Evolutionary conservation across 2,888 invertebrate species (phyloP).

Genomic region (Geotrupes spiniger): DNA sequence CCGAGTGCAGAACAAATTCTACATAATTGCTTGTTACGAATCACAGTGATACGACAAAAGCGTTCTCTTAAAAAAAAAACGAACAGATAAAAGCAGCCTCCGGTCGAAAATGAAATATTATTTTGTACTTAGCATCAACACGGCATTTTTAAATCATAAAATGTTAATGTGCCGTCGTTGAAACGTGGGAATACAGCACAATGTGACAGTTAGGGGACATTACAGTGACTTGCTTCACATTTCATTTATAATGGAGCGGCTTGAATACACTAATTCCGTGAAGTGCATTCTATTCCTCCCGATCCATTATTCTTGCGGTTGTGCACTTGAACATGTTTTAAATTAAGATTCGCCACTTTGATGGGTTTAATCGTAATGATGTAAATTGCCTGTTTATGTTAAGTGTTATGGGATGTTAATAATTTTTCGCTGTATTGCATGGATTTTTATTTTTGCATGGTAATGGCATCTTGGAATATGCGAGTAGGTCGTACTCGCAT

Average conservation of each 20-base stretch:
- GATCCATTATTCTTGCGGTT: background rate
- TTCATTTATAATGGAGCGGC: background rate
- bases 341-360: background rate
- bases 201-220: background rate
- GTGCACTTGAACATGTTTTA: background rate
- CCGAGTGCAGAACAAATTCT: no score
- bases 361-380: background rate
- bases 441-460: no score
- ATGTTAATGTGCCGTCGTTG: background rate
- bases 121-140: background rate
- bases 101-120: slow-evolving; percentile 1
- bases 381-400: no score
- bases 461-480: no score
- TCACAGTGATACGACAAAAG: no score
- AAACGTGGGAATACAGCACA: background rate
- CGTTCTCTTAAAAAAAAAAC: no score
- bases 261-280: slow-evolving; percentile 1
- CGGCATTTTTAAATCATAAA: background rate
- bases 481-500: no score
- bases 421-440: no score
- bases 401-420: no score
- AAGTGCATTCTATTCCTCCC: background rate
- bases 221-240: no score
- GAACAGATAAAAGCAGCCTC: no score
- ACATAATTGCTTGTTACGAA: no score